phyloP scores from a whole-genome alignment of 2,113 vertebrate species.

The Embiotoca jacksoni region DNA sequence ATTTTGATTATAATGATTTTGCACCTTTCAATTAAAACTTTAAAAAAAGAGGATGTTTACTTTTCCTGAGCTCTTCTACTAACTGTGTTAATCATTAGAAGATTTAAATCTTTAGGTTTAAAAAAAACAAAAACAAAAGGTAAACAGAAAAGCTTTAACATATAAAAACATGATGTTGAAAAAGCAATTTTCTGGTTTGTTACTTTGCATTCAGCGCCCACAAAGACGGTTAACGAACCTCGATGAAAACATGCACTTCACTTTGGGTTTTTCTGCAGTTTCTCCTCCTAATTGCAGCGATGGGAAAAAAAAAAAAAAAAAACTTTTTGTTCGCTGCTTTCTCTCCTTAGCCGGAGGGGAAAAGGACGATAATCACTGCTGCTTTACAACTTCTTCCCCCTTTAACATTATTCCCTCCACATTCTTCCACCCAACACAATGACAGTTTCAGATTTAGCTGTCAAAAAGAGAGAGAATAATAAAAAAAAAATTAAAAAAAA shows the following conservation, averaged over 20 bases:
- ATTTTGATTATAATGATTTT: too few relatives aligned
- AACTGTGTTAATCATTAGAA: too few relatives aligned
- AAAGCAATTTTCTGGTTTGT: too few relatives aligned
- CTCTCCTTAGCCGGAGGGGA: neutral
- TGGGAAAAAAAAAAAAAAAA: neutral
- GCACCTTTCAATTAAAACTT: too few relatives aligned
- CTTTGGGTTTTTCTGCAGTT: conserved; percentile 14
- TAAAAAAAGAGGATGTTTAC: too few relatives aligned
- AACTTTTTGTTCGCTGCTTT: conserved; percentile 1
- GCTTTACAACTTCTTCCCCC: too few relatives aligned
- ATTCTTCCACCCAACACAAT: conserved; percentile 12
- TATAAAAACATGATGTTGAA: conserved; percentile 3
- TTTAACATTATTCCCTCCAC: conserved; percentile 1
- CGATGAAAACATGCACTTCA: neutral
- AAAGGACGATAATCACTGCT: conserved; percentile 30
- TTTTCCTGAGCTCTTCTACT: too few relatives aligned
- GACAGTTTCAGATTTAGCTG: conserved; percentile 5
- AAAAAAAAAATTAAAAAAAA: conserved; percentile 2
- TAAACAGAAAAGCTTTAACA: neutral
- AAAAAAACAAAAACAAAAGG: too few relatives aligned
- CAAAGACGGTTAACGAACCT: conserved; percentile 34
- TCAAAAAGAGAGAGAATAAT: neutral
- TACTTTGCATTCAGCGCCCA: neutral
- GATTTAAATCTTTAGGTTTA: too few relatives aligned
- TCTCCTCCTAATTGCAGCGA: conserved; percentile 1